These are phyloP conservation scores for Marmota flaviventris DNA, from an alignment of 2,113 vertebrate genomes.

Conservation along the genomic window DNA sequence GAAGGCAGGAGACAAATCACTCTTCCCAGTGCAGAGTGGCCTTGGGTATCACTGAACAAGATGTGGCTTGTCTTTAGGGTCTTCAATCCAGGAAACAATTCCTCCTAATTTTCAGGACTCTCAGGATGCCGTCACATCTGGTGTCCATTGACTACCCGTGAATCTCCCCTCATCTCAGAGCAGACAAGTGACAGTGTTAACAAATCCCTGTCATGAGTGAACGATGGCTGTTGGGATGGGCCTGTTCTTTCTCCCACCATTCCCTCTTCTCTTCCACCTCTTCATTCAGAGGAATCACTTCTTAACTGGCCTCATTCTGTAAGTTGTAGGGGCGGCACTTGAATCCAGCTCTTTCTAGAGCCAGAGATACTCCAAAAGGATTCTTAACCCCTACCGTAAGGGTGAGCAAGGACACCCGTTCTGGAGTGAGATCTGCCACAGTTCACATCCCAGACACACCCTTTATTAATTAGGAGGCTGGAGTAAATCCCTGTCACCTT, in stretches of 20 bases:
- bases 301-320: not conserved
- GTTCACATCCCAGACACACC: not conserved
- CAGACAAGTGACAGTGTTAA: no score
- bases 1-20: not conserved
- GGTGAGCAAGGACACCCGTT: not conserved
- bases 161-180: not conserved
- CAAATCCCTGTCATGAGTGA: accelerated
- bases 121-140: not conserved
- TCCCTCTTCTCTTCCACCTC: not conserved
- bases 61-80: not conserved
- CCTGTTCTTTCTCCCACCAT: not conserved
- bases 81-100: not conserved
- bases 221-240: not conserved
- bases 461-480: not conserved
- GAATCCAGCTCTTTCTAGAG: not conserved
- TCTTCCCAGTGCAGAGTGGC: not conserved
- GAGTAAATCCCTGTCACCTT: not conserved
- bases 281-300: not conserved
- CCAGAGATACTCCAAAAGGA: not conserved
- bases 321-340: not conserved
- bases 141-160: not conserved
- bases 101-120: not conserved
- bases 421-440: not conserved
- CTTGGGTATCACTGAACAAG: not conserved
- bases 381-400: not conserved